phyloP scores from a whole-genome alignment of 2,888 invertebrate genomes.

The Coremacera marginata region DNA sequence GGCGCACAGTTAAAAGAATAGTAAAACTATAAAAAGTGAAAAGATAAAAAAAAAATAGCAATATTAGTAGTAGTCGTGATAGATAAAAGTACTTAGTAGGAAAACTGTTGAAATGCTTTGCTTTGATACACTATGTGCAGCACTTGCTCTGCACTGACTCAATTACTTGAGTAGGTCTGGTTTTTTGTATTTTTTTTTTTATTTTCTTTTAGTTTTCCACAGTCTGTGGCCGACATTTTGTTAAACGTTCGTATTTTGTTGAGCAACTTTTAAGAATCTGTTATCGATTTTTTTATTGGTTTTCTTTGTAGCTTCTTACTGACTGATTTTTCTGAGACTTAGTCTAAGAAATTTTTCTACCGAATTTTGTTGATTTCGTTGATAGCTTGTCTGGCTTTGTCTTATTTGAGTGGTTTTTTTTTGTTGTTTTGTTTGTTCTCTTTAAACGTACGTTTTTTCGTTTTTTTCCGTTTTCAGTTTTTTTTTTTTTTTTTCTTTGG shows the following conservation, averaged over 20 bases:
- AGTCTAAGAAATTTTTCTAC: background rate
- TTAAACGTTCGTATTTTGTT: constrained; percentile 29
- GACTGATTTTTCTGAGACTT: background rate
- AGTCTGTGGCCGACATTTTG: constrained; percentile 12
- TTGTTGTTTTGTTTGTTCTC: background rate
- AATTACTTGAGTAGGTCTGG: background rate
- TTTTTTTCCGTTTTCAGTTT: background rate
- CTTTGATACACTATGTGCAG: background rate
- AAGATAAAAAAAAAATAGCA: background rate
- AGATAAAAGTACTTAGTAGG: background rate
- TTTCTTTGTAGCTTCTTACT: background rate
- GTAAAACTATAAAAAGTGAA: background rate
- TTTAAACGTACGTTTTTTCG: background rate
- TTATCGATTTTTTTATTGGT: constrained; percentile 26
- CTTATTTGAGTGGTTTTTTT: background rate
- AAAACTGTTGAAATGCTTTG: constrained; percentile 8
- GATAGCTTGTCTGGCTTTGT: background rate
- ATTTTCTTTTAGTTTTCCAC: background rate
- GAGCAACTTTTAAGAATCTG: constrained; percentile 26
- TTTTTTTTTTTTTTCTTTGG: background rate
- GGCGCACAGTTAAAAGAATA: background rate
- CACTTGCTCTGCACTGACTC: background rate
- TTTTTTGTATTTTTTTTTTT: background rate
- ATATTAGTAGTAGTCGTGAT: no score
- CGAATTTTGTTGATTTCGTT: background rate